phyloP scores from a whole-genome alignment of 2,113 vertebrate genomes.

The Varanus komodoensis region DNA sequence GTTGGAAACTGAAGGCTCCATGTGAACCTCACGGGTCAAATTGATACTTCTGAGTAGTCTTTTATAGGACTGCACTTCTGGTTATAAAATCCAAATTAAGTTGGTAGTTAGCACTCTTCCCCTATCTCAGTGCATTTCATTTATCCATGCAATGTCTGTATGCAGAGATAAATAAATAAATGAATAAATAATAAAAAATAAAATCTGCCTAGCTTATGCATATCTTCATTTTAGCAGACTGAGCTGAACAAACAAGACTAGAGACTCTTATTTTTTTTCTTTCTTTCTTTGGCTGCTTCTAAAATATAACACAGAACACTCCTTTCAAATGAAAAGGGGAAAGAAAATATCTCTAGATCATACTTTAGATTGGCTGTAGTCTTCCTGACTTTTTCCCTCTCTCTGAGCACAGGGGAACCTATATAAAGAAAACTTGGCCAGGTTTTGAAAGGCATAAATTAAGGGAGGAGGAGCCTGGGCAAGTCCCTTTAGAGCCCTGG shows the following conservation, averaged over 20 bases:
- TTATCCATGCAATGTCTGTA: not conserved
- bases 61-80: too few relatives aligned
- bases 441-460: conserved; percentile 72
- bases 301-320: conserved; percentile 20
- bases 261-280: not conserved
- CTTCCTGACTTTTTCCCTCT: conserved; percentile 50
- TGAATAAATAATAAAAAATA: too few relatives aligned
- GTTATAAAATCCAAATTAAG: not conserved
- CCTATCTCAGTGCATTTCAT: conserved; percentile 18
- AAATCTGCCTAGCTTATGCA: not conserved
- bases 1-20: too few relatives aligned
- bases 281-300: conserved; percentile 26
- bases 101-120: not conserved
- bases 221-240: not conserved
- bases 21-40: too few relatives aligned
- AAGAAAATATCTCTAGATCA: conserved; percentile 8
- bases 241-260: conserved; percentile 37
- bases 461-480: conserved; percentile 61
- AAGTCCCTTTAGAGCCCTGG: conserved; percentile 24
- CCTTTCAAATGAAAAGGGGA: conserved; percentile 37
- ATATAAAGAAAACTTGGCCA: conserved; percentile 57
- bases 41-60: too few relatives aligned
- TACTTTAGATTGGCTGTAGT: not conserved
- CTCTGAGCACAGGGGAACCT: conserved; percentile 50
- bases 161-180: too few relatives aligned